These are phyloP conservation scores for Seira ritae DNA, from an alignment of 2,888 invertebrate species.

Conservation along the genomic window DNA sequence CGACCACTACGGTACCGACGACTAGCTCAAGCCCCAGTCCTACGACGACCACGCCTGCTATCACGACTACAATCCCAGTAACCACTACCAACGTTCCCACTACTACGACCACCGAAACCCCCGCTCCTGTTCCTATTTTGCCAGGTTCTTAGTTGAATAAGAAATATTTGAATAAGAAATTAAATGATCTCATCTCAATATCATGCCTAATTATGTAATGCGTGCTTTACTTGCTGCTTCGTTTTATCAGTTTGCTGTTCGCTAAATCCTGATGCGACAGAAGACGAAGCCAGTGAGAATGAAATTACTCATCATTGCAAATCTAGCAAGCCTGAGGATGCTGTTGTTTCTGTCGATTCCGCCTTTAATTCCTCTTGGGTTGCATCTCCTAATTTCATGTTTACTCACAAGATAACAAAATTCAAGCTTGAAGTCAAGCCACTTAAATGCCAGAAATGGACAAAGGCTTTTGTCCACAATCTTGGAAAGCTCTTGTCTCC, in stretches of 20 bases:
- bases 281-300: conserved; percentile 39
- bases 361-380: conserved; percentile 40
- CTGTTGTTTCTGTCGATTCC: neutral
- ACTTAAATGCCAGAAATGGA: conserved; percentile 59
- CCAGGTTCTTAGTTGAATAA: too few species aligned
- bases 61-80: neutral
- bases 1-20: too few species aligned
- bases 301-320: conserved; percentile 59
- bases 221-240: too few species aligned
- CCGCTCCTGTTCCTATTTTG: neutral
- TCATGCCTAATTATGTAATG: too few species aligned
- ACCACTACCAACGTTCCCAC: neutral
- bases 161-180: too few species aligned
- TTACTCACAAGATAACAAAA: conserved; percentile 42
- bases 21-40: too few species aligned
- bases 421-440: conserved; percentile 55
- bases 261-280: conserved; percentile 48
- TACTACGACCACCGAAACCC: neutral
- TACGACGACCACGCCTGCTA: conserved; percentile 14
- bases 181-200: too few species aligned
- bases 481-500: conserved; percentile 57
- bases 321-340: neutral
- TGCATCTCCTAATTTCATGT: conserved; percentile 63
- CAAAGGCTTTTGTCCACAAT: conserved; percentile 61
- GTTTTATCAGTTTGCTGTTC: conserved; percentile 61